Conservation (phyloP, 2,797 vertebrate genomes). For the Rhodeus uyekii region DNA sequence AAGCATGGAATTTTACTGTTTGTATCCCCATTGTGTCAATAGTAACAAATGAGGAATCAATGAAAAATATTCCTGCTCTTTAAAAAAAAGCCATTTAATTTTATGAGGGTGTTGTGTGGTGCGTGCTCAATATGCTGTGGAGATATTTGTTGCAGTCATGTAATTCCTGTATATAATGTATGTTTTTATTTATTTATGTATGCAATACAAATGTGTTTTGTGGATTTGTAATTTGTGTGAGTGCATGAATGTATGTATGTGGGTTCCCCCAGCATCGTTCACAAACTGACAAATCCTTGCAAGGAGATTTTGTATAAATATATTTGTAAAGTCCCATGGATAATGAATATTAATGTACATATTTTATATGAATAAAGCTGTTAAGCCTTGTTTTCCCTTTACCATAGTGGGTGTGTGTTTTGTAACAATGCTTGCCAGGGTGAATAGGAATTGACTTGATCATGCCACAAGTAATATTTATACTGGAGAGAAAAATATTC, state of each 20-base stretch:
- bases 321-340: slow-evolving; percentile 82
- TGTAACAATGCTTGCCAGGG: neutral
- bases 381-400: slow-evolving; percentile 50
- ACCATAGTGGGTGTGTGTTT: slow-evolving; percentile 37
- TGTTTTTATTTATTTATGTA: slow-evolving; percentile 89
- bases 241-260: slow-evolving; percentile 11
- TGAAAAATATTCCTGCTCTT: slow-evolving; percentile 12
- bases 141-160: slow-evolving; percentile 69
- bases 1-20: slow-evolving; percentile 51
- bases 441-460: neutral
- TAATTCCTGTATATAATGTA: slow-evolving; percentile 73
- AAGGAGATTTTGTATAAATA: slow-evolving; percentile 79
- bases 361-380: slow-evolving; percentile 82
- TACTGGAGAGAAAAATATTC: no score
- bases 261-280: slow-evolving; percentile 23
- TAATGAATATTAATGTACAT: slow-evolving; percentile 78
- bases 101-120: slow-evolving; percentile 48
- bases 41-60: slow-evolving; percentile 28
- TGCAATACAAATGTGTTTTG: slow-evolving; percentile 71
- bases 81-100: slow-evolving; percentile 15
- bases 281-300: slow-evolving; percentile 38
- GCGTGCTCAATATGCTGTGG: slow-evolving; percentile 70
- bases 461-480: neutral
- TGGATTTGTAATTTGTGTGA: slow-evolving; percentile 65
- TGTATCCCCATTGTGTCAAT: slow-evolving; percentile 45